Conservation (phyloP, 2,797 vertebrate species). For the Halcyon chelicuti region DNA sequence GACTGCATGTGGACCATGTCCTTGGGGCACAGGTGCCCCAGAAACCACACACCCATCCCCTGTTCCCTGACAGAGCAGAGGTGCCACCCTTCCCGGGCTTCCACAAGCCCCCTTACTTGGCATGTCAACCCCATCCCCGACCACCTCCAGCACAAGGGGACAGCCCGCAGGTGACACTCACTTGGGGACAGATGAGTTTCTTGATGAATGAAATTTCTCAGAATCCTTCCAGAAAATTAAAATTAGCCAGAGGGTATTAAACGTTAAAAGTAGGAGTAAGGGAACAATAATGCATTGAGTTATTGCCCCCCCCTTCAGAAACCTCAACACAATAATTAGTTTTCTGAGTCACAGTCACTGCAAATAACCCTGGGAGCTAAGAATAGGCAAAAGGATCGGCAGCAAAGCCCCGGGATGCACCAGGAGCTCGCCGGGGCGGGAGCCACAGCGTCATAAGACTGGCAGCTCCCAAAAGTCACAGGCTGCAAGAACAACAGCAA, state of each 20-base stretch:
- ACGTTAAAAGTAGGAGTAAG: neutral
- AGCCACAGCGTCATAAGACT: neutral
- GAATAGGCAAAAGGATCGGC: neutral
- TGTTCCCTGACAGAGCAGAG: neutral
- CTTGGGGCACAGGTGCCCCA: neutral
- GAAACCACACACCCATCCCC: neutral
- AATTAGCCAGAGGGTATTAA: neutral
- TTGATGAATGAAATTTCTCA: neutral
- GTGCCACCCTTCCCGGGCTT: neutral
- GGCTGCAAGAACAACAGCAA: neutral
- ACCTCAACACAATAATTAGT: neutral
- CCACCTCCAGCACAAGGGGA: neutral
- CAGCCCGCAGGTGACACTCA: neutral
- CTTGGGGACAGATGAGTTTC: neutral
- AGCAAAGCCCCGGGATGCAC: neutral
- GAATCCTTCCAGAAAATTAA: neutral
- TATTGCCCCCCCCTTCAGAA: neutral
- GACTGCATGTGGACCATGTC: neutral
- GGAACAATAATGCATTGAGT: neutral
- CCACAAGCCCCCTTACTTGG: accelerated
- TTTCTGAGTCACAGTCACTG: constrained; percentile 29
- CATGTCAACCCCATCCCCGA: neutral
- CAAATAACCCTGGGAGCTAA: constrained; percentile 50
- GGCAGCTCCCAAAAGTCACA: neutral
- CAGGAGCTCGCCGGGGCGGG: neutral